Base-by-base conservation (phyloP, 2,113 vertebrate genomes). In the Chionomys nivalis region DNA sequence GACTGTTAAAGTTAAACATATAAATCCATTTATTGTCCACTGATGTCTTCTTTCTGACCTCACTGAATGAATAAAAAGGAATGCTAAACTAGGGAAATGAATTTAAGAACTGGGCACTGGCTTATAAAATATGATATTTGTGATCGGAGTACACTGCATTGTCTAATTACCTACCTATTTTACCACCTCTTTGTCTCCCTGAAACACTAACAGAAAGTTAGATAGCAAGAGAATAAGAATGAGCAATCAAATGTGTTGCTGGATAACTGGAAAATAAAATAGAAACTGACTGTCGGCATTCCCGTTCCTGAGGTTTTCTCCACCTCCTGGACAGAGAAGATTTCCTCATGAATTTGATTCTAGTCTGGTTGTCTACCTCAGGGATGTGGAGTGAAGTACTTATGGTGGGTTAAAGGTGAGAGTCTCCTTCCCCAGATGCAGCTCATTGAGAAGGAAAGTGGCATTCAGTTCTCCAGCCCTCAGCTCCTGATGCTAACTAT, bases 281-380 rank as follows among this genome's bases (percentile, higher is more conserved):
- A 33, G 21, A 12, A 66, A 83, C 72, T 90, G 44, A 61, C 93
- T 11, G 5, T 39, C 63, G 17, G 6, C 39, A 66, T 36, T 65
- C 7, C 39, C 65, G 3, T 78, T 19, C 23, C 91, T 96, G 36
- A 76, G 68, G 7, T 89, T 92, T 95, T 87, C 28, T 83, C 14
- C 3, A 55, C 42, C 31, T 68, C 3, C n/a, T 94, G 58, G 44
- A 49, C 0, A 13, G 28, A 89, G 19, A 47, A 66, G 12, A 1
- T 89, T 73, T 95, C 36, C 36, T 75, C 61, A 33, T 79, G 94
- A 85, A 66, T 82, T 88, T 91, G 33, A 63, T 81, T 90, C 61
- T 8, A 47, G n/a, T 61, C 90, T 89, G 55, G 13, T 42, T 87
- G 6, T 44, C 31, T 55, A 58, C 3, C 70, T 13, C 66, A 49